Evolutionary conservation across 2,888 invertebrate genomes (phyloP).

Genomic region (Augochlorella aurata): DNA sequence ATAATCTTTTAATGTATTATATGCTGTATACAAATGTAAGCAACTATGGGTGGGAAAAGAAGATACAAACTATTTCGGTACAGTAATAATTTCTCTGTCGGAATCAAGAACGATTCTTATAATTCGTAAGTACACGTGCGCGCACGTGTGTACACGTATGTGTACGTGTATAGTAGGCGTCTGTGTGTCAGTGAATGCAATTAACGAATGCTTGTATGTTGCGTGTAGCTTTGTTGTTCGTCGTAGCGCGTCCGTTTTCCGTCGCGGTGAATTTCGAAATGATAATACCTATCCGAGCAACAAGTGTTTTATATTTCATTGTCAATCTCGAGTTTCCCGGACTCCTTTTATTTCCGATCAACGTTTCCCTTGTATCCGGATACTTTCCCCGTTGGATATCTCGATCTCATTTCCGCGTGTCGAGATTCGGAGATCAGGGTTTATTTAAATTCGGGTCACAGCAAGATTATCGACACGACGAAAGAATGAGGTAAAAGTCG

Average conservation of each 20-base stretch:
- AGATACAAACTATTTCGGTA: constrained; percentile 35
- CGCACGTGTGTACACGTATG: too few species aligned
- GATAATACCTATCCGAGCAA: not conserved
- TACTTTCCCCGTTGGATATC: not conserved
- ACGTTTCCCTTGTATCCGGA: not conserved
- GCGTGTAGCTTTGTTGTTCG: not conserved
- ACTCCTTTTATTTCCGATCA: not conserved
- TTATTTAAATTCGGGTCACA: too few species aligned
- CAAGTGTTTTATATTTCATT: not conserved
- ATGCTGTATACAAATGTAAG: constrained; percentile 50
- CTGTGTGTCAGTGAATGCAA: too few species aligned
- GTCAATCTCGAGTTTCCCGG: not conserved
- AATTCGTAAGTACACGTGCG: not conserved
- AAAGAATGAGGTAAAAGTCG: constrained; percentile 28
- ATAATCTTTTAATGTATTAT: constrained; percentile 45
- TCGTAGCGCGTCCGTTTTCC: not conserved
- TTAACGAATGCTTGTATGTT: too few species aligned
- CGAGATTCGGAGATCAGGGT: too few species aligned
- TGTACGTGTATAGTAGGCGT: too few species aligned
- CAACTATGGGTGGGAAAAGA: constrained; percentile 48
- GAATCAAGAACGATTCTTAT: constrained; percentile 15
- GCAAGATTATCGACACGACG: not conserved
- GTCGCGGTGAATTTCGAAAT: not conserved
- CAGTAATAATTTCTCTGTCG: constrained; percentile 15
- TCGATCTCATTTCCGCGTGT: not conserved